Evolutionary conservation across 2,113 vertebrate species (phyloP).

Genomic region (Phaethornis superciliosus): DNA sequence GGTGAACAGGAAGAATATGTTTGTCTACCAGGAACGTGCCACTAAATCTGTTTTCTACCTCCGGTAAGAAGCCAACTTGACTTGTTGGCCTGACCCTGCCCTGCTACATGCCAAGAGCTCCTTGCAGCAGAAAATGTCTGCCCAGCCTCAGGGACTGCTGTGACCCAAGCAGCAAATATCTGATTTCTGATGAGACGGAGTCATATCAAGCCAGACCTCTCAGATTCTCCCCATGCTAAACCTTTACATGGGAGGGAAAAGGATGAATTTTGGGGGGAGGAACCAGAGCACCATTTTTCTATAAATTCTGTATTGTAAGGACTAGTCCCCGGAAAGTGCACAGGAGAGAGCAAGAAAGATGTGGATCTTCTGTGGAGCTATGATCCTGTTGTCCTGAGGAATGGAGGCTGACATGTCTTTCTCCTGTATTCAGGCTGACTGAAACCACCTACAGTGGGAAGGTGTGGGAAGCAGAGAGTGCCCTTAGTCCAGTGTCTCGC

Average conservation of each 20-base stretch:
- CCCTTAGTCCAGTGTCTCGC: conserved; percentile 66
- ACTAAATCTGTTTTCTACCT: conserved; percentile 97
- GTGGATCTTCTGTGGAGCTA: not conserved
- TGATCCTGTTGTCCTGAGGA: not conserved
- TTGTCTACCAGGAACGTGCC: conserved; percentile 96
- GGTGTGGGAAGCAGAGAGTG: conserved; percentile 81
- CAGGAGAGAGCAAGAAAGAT: not conserved
- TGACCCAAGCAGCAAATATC: not conserved
- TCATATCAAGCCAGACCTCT: not conserved
- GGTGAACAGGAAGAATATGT: conserved; percentile 98
- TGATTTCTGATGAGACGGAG: not conserved
- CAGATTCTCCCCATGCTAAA: not conserved
- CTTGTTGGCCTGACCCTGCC: not conserved
- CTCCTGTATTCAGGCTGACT: conserved; percentile 80
- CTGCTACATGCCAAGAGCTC: not conserved
- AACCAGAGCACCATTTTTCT: not conserved
- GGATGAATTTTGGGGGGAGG: not conserved
- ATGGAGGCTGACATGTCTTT: not conserved
- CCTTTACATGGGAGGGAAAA: not conserved
- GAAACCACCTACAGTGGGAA: conserved; percentile 89
- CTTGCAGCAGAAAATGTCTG: not conserved
- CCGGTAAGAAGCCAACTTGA: conserved; percentile 58
- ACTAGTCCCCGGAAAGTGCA: not conserved
- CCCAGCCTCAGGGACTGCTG: not conserved
- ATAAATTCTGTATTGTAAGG: not conserved